Evolutionary conservation across 2,797 vertebrate species (phyloP).

Genomic region (Coccyzus lansbergi): DNA sequence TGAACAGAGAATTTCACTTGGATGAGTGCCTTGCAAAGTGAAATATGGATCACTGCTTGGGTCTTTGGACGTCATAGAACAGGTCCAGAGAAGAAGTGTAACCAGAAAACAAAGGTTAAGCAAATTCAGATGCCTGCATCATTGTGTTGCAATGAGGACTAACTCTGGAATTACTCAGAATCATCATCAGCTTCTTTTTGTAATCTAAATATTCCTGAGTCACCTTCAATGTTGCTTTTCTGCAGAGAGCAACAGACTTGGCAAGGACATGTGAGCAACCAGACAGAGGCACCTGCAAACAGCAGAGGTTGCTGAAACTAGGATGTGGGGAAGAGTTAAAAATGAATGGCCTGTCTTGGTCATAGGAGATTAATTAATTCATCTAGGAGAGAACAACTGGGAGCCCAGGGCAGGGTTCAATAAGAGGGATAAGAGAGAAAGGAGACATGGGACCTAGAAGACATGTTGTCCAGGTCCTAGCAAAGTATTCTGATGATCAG

Average conservation of each 20-base stretch:
- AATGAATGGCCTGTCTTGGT: background rate
- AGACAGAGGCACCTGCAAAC: background rate
- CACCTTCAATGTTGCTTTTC: background rate
- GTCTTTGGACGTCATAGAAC: background rate
- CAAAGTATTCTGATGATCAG: background rate
- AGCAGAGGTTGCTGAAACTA: background rate
- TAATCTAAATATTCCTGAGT: background rate
- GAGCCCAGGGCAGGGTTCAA: background rate
- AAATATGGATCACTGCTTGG: background rate
- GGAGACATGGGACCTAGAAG: background rate
- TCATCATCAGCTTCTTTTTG: background rate
- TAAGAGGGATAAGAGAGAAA: background rate
- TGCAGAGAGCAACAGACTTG: background rate
- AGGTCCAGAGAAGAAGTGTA: background rate
- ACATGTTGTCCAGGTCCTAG: background rate
- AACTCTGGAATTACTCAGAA: background rate
- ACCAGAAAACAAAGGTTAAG: background rate
- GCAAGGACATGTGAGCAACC: background rate
- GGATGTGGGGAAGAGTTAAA: background rate
- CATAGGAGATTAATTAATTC: background rate
- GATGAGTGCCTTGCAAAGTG: background rate
- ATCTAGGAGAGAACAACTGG: background rate
- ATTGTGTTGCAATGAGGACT: background rate
- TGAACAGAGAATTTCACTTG: background rate
- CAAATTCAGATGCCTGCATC: background rate